Percentiles rank a stretch among this genome's conserved stretches.
Conservation (phyloP, 2,113 vertebrate species). For the Neodon shergylaensis region DNA sequence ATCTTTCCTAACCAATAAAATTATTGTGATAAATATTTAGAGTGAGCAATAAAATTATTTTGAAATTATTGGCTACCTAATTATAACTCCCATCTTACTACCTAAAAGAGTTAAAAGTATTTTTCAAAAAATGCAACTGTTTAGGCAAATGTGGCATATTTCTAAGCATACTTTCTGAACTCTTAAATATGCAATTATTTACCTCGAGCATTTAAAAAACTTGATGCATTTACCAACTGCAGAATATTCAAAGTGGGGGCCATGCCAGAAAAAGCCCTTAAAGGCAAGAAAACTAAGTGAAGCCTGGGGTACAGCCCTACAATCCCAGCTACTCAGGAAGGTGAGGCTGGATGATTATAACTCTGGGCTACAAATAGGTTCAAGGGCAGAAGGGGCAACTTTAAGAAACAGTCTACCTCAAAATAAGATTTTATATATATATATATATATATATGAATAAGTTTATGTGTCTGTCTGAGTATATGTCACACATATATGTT, state of each 20-base stretch:
- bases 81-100: background rate
- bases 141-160: slow-evolving; percentile 23
- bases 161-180: slow-evolving; percentile 46
- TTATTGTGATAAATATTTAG: background rate
- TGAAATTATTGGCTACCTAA: slow-evolving; percentile 34
- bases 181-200: slow-evolving; percentile 25
- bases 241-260: background rate
- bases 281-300: background rate
- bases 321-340: background rate
- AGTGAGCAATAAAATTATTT: slow-evolving; percentile 39
- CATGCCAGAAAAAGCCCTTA: slow-evolving; percentile 6
- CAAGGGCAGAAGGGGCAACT: background rate
- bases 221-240: slow-evolving; percentile 19
- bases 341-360: background rate
- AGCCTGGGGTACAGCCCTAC: background rate
- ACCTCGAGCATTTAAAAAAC: slow-evolving; percentile 21
- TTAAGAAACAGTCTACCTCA: background rate
- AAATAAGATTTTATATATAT: background rate
- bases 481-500: background rate
- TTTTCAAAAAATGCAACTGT: background rate
- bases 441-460: too few species aligned
- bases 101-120: slow-evolving; percentile 44
- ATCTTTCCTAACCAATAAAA: background rate
- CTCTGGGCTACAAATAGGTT: background rate
- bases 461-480: background rate